Conservation (phyloP, 2,888 invertebrate species). For the Stenodera caucasica region DNA sequence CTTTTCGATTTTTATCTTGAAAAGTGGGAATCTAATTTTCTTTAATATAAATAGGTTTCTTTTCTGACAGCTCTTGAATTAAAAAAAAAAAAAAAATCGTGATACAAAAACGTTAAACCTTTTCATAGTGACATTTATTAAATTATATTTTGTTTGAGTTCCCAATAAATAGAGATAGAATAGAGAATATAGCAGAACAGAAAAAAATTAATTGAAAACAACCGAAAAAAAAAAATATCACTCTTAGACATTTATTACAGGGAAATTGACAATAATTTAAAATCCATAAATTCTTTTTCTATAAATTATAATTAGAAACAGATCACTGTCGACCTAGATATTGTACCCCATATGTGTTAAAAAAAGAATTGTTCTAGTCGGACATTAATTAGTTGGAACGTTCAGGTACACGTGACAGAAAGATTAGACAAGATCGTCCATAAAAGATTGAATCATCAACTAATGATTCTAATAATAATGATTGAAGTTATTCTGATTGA, state of each 20-base stretch:
- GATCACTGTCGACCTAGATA: constrained; percentile 29
- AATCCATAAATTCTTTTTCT: not conserved
- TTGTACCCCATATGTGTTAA: constrained; percentile 30
- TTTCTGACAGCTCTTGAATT: not conserved
- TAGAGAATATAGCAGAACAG: not conserved
- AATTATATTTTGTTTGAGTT: not conserved
- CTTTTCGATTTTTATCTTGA: no score
- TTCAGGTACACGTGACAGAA: constrained; percentile 20
- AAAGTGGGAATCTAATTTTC: no score
- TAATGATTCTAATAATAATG: no score
- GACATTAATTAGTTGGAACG: constrained; percentile 31
- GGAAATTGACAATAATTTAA: not conserved
- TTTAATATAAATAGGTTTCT: no score
- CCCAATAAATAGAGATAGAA: not conserved
- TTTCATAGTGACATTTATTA: not conserved
- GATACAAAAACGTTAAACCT: not conserved
- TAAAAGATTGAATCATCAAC: not conserved
- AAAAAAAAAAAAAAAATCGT: not conserved
- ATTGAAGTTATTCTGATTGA: no score
- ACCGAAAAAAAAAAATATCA: not conserved
- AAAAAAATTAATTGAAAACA: no score
- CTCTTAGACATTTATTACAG: not conserved
- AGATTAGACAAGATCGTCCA: not conserved
- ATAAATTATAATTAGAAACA: constrained; percentile 7
- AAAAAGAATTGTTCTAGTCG: constrained; percentile 28